A percentile compares a stretch with the other conserved stretches of the same genome.
These are phyloP conservation scores for Boloria euphrosyne DNA, from an alignment of 2,888 invertebrate species.

Conservation along the genomic window DNA sequence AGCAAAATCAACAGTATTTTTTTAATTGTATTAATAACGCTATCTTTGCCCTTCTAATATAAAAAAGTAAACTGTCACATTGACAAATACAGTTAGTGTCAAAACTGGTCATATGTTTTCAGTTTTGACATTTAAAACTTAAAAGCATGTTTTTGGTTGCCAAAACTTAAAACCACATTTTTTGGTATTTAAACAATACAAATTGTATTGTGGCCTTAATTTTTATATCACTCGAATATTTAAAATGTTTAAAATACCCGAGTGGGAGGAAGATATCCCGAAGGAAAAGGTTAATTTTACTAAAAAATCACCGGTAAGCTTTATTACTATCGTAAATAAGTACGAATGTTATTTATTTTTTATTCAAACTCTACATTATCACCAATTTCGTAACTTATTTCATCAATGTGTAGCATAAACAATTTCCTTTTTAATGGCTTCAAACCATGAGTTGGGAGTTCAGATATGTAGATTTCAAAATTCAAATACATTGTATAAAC, in stretches of 20 bases:
- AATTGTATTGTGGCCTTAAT: not conserved
- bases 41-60: too few species aligned
- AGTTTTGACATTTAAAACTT: too few species aligned
- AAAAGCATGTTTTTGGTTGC: not conserved
- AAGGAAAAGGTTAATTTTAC: constrained; percentile 48
- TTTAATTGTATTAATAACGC: too few species aligned
- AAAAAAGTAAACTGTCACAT: not conserved
- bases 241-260: constrained; percentile 62
- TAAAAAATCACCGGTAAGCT: constrained; percentile 48
- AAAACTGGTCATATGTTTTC: not conserved
- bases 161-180: constrained; percentile 26
- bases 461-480: too few species aligned
- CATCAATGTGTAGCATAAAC: too few species aligned
- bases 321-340: not conserved
- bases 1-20: too few species aligned
- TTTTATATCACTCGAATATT: not conserved
- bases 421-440: too few species aligned
- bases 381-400: too few species aligned
- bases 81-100: not conserved
- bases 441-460: too few species aligned
- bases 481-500: too few species aligned
- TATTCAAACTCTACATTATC: too few species aligned
- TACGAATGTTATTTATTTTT: too few species aligned
- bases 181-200: not conserved
- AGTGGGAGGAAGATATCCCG: constrained; percentile 59